Base-by-base conservation (phyloP, 2,113 vertebrate species). In the Varanus komodoensis region DNA sequence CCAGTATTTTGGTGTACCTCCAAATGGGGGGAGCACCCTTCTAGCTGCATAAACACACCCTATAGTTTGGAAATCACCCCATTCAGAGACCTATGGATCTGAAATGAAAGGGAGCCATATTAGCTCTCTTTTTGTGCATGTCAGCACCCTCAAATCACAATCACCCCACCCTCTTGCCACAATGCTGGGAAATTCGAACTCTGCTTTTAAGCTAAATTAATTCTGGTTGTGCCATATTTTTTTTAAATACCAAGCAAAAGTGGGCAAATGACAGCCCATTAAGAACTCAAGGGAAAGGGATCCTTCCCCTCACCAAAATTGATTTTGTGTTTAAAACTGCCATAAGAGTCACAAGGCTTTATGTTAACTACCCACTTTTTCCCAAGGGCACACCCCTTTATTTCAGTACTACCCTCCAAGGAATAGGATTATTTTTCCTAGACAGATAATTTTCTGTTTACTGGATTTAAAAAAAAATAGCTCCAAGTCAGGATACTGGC, bases 21-120 rank as follows among this genome's bases (percentile, higher is more conserved):
- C 50, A 23, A 68, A 54, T 12, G 23, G 34, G 8, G 19, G 85
- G 74, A 67, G 21, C n/a, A 6, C 77, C 61, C 61, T 50, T 64
- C 29, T 29, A 34, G 73, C 64, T 77, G 74, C 81, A 89, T 52
- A 79, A 57, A 85, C 3, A 69, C 80, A 50, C n/a, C 64, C 61
- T 79, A 7, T 34, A 69, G 79, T 90, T 90, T 79, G n/a, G 25
- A 79, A 54, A 90, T 29, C 48, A 90, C 64, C 64, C 67, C 64
- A 38, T 17, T 86, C 23, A 44, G 44, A 85, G 44, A 84, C 44
- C 44, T 7, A 74, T 64, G 74, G 82, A 52, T 89, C 82, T 29
- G 48, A 89, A 85, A 85, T 85, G 64, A 86, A 90, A 85, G 74
- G 89, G 83, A 85, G 82, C 89, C 89, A 90, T 90, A 57, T 90